A percentile compares a stretch with the other conserved stretches of the same genome.
These are phyloP conservation scores for Drosophila kanapiae DNA, from an alignment of 1,140 invertebrate genomes.

Conservation along the genomic window DNA sequence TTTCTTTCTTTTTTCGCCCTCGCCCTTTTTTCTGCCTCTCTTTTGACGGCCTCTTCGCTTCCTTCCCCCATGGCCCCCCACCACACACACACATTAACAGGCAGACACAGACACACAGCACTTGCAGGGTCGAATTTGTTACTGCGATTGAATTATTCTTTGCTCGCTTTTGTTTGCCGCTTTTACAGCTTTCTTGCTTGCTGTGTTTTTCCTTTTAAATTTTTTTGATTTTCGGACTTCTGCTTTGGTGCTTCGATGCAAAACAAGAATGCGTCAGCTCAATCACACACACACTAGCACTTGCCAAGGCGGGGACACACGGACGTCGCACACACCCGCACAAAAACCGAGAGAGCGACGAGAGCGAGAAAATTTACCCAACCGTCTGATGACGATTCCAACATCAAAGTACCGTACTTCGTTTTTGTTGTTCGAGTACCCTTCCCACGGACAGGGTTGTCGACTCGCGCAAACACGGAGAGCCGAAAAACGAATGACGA, in stretches of 20 bases:
- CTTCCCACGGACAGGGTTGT: slow-evolving; percentile 62
- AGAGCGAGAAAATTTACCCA: slow-evolving; percentile 75
- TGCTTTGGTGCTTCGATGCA: slow-evolving; percentile 62
- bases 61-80: slow-evolving; percentile 31
- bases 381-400: slow-evolving; percentile 77
- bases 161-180: slow-evolving; percentile 26
- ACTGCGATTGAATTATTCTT: slow-evolving; percentile 7
- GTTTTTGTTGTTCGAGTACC: slow-evolving; percentile 73
- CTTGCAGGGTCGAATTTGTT: slow-evolving; percentile 44
- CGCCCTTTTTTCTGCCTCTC: slow-evolving; percentile 58
- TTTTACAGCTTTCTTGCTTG: slow-evolving; percentile 33
- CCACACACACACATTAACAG: slow-evolving; percentile 24
- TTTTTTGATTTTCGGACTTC: slow-evolving; percentile 40
- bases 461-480: neutral
- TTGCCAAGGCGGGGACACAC: slow-evolving; percentile 27
- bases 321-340: slow-evolving; percentile 22
- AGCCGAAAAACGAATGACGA: too few relatives aligned
- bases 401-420: slow-evolving; percentile 69
- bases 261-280: slow-evolving; percentile 76
- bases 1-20: slow-evolving; percentile 52
- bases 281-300: slow-evolving; percentile 38
- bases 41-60: slow-evolving; percentile 54
- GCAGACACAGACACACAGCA: slow-evolving; percentile 49
- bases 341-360: slow-evolving; percentile 42
- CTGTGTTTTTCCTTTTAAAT: slow-evolving; percentile 25